These are phyloP conservation scores for Brachionus plicatilis DNA, from an alignment of 1,140 invertebrate species.

Conservation along the genomic window DNA sequence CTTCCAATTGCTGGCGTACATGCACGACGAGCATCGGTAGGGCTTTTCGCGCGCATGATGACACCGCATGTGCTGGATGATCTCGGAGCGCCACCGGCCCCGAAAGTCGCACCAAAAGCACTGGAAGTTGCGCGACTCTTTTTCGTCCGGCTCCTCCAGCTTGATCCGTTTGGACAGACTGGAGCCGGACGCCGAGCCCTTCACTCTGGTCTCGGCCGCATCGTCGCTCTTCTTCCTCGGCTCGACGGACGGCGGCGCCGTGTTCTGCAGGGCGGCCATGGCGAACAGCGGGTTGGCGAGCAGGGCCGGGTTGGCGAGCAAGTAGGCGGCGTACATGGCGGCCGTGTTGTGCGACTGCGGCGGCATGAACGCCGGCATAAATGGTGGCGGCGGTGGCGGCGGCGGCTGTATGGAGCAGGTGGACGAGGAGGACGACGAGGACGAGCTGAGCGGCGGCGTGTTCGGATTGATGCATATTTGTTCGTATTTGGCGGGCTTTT, in stretches of 20 bases:
- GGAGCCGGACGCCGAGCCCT: neutral
- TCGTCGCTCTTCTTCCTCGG: neutral
- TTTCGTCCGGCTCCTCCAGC: neutral
- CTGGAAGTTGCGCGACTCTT: slow-evolving; percentile 29
- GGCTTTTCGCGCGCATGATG: slow-evolving; percentile 55
- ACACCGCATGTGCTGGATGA: slow-evolving; percentile 56
- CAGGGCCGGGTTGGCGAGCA: neutral
- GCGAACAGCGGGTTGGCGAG: neutral
- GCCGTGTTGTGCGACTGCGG: slow-evolving; percentile 8
- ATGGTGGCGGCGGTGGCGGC: neutral
- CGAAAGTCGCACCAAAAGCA: slow-evolving; percentile 52
- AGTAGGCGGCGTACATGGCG: slow-evolving; percentile 13
- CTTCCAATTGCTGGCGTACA: slow-evolving; percentile 55
- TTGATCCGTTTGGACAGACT: neutral
- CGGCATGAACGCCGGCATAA: neutral
- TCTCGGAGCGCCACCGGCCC: slow-evolving; percentile 55
- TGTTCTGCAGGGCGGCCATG: slow-evolving; percentile 3
- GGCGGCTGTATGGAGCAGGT: neutral
- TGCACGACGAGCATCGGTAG: slow-evolving; percentile 53
- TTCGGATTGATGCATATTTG: neutral
- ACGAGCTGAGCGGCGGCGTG: neutral
- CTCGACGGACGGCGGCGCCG: neutral
- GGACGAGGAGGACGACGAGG: neutral
- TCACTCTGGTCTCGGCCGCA: neutral
- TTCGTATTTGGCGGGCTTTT: neutral